A percentile compares a stretch with the other conserved stretches of the same genome.
These are phyloP conservation scores for Melanaphis sacchari DNA, from an alignment of 1,140 invertebrate species.

Conservation along the genomic window DNA sequence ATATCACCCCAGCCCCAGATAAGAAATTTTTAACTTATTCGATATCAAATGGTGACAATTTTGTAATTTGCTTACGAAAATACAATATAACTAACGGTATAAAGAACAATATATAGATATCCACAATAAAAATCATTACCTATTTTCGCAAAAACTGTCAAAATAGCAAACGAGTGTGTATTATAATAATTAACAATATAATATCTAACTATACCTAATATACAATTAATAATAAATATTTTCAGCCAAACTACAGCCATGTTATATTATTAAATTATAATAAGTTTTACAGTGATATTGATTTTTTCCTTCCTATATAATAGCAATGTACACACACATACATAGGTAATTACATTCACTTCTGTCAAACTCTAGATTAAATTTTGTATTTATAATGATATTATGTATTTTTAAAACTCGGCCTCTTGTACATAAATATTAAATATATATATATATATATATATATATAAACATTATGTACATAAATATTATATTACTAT, in stretches of 20 bases:
- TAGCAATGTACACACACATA: background rate
- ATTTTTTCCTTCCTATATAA: background rate
- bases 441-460: background rate
- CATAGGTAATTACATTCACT: background rate
- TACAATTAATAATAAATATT: background rate
- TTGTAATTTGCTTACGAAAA: background rate
- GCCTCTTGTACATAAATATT: background rate
- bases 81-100: background rate
- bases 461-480: background rate
- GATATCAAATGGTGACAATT: background rate
- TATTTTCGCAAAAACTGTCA: background rate
- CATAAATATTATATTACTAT: background rate
- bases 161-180: background rate
- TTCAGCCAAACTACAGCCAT: background rate
- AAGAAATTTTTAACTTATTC: background rate
- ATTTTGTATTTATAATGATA: constrained; percentile 9
- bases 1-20: background rate
- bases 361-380: background rate
- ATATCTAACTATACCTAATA: background rate
- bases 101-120: background rate
- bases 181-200: too few species aligned
- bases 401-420: background rate
- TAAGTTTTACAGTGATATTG: background rate
- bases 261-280: background rate
- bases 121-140: background rate